These are phyloP conservation scores for Drosophila lowei DNA, from an alignment of 1,140 invertebrate species.

Conservation along the genomic window DNA sequence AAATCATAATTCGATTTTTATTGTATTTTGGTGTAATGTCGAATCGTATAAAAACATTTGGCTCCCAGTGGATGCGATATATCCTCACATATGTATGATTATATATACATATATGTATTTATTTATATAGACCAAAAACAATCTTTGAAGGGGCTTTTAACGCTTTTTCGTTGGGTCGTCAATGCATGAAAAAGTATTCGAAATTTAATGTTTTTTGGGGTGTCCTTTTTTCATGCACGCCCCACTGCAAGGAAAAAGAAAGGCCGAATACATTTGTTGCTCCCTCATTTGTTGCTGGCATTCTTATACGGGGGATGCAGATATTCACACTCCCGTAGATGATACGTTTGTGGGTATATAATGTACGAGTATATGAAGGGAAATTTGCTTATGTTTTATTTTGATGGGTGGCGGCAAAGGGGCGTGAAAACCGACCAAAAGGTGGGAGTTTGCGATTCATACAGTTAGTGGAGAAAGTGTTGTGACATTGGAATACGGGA, in stretches of 20 bases:
- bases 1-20: too few species aligned
- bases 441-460: not conserved
- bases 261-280: constrained; percentile 15
- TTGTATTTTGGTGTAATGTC: too few species aligned
- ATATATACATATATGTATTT: constrained; percentile 2
- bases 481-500: too few species aligned
- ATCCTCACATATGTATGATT: too few species aligned
- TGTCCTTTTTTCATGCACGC: constrained; percentile 49
- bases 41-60: too few species aligned
- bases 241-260: constrained; percentile 33
- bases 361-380: constrained; percentile 1
- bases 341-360: not conserved
- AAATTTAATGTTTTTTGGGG: constrained; percentile 69
- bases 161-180: constrained; percentile 33
- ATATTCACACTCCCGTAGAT: not conserved
- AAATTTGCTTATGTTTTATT: constrained; percentile 59
- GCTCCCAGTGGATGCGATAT: not conserved
- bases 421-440: constrained; percentile 61
- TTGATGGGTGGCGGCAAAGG: constrained; percentile 70
- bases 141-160: constrained; percentile 39
- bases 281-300: constrained; percentile 55
- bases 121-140: constrained; percentile 3
- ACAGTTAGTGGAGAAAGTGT: too few species aligned
- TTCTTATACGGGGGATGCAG: constrained; percentile 22
- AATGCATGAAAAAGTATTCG: constrained; percentile 52